Base-by-base conservation (phyloP, 2,797 vertebrate genomes). In the Eurystomus glaucurus region DNA sequence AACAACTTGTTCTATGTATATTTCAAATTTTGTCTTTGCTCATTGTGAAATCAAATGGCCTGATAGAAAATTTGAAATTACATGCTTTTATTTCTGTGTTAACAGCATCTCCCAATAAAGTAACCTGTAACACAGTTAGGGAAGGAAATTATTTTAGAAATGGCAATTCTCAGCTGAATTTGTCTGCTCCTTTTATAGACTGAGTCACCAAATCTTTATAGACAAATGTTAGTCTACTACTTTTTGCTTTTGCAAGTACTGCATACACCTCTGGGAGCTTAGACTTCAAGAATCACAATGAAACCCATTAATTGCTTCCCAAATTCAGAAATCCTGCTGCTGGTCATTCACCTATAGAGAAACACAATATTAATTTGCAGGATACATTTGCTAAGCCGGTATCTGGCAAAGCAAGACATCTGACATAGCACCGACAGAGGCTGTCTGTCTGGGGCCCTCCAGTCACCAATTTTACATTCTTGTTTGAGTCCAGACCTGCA, bases 61-160 rank as follows among this genome's bases (percentile, higher is more conserved):
- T 60, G n/a, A 70, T 78, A 84, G 8, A 33, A 94, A 88, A 90
- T 88, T 54, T 21, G 14, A 86, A 91, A 93, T 86, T 20, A 26
- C 39, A 72, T 58, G 35, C 25, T 92, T 95, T 95, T 93, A 88
- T 85, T 93, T 93, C 70, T 86, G 20, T 39, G 58, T 72, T 93
- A 95, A 86, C 51, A 93, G 58, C 51, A 58, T 88, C 70, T 90
- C 62, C 58, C 85, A 92, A 41, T 86, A 90, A 90, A 86, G 76
- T 78, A 79, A 92, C 70, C 76, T 82, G 50, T 69, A 94, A 88
- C 41, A 68, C 66, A 88, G 39, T 88, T 94, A 88, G 25, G 39
- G 69, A 93, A 72, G 35, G 39, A 86, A 95, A 83, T 81, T 68
- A 71, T 77, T 93, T 89, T n/a, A 95, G 76, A 85, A 95, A 90